A percentile compares a stretch with the other conserved stretches of the same genome.
Evolutionary conservation across 1,140 invertebrate genomes (phyloP).

Genomic region (Drosophila chauvacae): DNA sequence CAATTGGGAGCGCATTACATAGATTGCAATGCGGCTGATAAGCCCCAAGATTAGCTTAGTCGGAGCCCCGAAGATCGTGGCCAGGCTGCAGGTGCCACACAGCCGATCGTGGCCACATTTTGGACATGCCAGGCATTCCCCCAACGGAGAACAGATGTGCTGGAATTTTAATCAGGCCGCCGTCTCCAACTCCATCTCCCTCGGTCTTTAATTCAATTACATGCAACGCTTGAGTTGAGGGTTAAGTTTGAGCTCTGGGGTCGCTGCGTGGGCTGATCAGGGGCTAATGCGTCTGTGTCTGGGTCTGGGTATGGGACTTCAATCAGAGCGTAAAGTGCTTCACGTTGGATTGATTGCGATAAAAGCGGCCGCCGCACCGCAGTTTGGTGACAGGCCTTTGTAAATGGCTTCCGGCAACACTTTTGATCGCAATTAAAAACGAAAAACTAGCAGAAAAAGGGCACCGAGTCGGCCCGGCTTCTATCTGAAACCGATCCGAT

Average conservation of each 20-base stretch:
- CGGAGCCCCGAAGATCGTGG: conserved; percentile 47
- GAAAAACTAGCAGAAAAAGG: conserved; percentile 76
- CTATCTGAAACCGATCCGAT: conserved; percentile 49
- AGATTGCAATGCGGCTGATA: conserved; percentile 75
- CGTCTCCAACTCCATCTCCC: not conserved
- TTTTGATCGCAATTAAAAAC: conserved; percentile 82
- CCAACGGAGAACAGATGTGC: conserved; percentile 15
- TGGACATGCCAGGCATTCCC: conserved; percentile 63
- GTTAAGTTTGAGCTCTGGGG: conserved; percentile 26
- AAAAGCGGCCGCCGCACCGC: conserved; percentile 54
- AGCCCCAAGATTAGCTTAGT: conserved; percentile 39
- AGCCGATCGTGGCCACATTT: conserved; percentile 66
- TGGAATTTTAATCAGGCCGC: conserved; percentile 79
- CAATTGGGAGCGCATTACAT: conserved; percentile 68
- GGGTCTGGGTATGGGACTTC: conserved; percentile 16
- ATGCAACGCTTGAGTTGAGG: conserved; percentile 71
- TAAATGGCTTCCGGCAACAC: conserved; percentile 83
- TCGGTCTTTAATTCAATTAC: conserved; percentile 75
- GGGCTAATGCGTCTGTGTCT: conserved; percentile 22
- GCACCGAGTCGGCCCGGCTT: conserved; percentile 50
- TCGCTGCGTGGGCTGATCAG: conserved; percentile 56
- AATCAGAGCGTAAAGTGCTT: conserved; percentile 69
- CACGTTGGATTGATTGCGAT: conserved; percentile 74
- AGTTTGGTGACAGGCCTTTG: conserved; percentile 74
- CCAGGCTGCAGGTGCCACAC: conserved; percentile 62